These are phyloP conservation scores for Sebastolobus altivelis DNA, from an alignment of 2,797 vertebrate genomes.

Conservation along the genomic window DNA sequence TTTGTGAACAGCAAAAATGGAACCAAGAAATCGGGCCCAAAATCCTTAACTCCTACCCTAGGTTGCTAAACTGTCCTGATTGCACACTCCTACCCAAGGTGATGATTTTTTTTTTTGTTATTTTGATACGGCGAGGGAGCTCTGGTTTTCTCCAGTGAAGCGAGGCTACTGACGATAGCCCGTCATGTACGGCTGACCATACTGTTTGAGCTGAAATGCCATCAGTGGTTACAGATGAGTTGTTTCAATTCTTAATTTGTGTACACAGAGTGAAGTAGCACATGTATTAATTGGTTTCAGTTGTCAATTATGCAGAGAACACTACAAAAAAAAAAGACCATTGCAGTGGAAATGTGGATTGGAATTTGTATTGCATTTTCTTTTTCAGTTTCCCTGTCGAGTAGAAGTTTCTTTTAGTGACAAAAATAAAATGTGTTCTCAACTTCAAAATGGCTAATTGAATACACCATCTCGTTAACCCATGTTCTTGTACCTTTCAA, in stretches of 20 bases:
- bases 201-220: conserved; percentile 49
- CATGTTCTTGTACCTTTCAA: conserved; percentile 89
- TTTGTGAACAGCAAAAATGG: conserved; percentile 86
- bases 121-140: conserved; percentile 53
- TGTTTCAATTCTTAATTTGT: conserved; percentile 65
- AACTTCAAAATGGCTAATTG: conserved; percentile 56
- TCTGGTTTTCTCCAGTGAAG: conserved; percentile 63
- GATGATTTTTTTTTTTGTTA: conserved; percentile 73
- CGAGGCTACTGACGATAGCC: conserved; percentile 43
- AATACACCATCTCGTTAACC: conserved; percentile 70
- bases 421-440: conserved; percentile 56
- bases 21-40: conserved; percentile 91
- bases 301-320: conserved; percentile 53
- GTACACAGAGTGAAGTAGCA: conserved; percentile 52
- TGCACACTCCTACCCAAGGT: conserved; percentile 92
- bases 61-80: conserved; percentile 87
- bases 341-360: conserved; percentile 73
- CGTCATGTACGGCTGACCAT: conserved; percentile 36
- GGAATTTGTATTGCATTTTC: conserved; percentile 65
- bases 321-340: conserved; percentile 30
- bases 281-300: conserved; percentile 46
- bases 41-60: conserved; percentile 90
- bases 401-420: conserved; percentile 56
- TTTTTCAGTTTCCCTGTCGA: conserved; percentile 65
- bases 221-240: conserved; percentile 64